A percentile compares a stretch with the other conserved stretches of the same genome.
Evolutionary conservation across 2,888 invertebrate genomes (phyloP).

Genomic region (Nymphalis c-album): DNA sequence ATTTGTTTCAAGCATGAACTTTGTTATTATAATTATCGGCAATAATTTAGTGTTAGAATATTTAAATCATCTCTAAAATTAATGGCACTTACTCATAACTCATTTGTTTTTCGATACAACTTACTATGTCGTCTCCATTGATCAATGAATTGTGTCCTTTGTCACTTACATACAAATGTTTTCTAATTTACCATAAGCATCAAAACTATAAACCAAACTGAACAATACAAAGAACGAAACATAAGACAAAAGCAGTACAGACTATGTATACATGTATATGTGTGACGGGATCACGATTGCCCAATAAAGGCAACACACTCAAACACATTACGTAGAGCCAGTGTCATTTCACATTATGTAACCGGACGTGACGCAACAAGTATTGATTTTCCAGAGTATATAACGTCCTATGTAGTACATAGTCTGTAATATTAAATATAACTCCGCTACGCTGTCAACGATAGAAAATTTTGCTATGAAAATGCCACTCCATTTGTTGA

Average conservation of each 20-base stretch:
- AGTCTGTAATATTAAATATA: constrained; percentile 36
- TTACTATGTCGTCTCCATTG: neutral
- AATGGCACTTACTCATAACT: neutral
- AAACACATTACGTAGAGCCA: constrained; percentile 24
- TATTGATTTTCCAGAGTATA: constrained; percentile 54
- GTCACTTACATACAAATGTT: neutral
- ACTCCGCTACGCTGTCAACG: constrained; percentile 41
- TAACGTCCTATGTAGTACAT: constrained; percentile 41
- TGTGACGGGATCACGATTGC: constrained; percentile 1
- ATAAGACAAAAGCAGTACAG: constrained; percentile 10
- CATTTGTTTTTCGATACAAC: neutral
- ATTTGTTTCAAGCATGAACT: neutral
- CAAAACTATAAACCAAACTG: neutral
- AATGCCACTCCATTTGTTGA: constrained; percentile 43
- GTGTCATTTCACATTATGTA: constrained; percentile 44
- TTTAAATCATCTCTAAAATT: neutral
- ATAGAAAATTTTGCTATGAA: constrained; percentile 47
- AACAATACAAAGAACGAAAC: constrained; percentile 3
- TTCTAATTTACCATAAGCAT: neutral
- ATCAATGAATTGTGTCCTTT: neutral
- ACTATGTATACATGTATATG: neutral
- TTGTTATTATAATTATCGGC: neutral
- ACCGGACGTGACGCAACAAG: constrained; percentile 48
- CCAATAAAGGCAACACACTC: constrained; percentile 24
- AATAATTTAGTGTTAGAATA: neutral